Conservation (phyloP, 2,797 vertebrate genomes). For the Erpetoichthys calabaricus region DNA sequence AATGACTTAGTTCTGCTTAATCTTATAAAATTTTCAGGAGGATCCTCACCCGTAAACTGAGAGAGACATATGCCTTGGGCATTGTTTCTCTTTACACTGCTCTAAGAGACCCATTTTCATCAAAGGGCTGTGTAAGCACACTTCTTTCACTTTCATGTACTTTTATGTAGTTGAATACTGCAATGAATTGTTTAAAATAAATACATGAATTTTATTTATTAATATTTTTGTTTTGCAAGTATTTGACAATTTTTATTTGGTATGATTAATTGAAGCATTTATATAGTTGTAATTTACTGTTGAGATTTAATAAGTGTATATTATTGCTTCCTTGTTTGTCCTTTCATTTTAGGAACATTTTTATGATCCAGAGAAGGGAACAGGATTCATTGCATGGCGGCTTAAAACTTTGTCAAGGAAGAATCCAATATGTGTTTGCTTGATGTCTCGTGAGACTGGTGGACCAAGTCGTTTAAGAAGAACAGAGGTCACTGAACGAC, state of each 20-base stretch:
- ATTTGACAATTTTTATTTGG: too few relatives aligned
- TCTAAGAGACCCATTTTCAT: conserved; percentile 22
- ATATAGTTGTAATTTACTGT: too few relatives aligned
- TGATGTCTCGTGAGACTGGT: conserved; percentile 8
- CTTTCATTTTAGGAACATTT: conserved; percentile 18
- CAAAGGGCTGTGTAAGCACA: conserved; percentile 21
- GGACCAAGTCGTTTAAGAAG: conserved; percentile 17
- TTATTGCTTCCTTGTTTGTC: background rate
- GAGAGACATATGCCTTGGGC: conserved; percentile 22
- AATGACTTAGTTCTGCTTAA: too few relatives aligned
- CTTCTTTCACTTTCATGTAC: too few relatives aligned
- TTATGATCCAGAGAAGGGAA: conserved; percentile 20
- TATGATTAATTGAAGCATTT: too few relatives aligned
- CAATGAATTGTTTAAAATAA: too few relatives aligned
- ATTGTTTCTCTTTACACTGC: conserved; percentile 19
- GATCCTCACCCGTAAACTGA: conserved; percentile 11
- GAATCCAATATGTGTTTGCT: background rate
- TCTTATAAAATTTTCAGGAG: background rate
- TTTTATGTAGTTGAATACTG: too few relatives aligned
- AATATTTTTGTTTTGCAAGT: too few relatives aligned
- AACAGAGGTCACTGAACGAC: conserved; percentile 15
- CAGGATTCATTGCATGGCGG: conserved; percentile 21
- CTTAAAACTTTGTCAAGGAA: conserved; percentile 22
- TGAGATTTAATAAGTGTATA: too few relatives aligned
- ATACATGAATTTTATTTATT: too few relatives aligned